phyloP scores from a whole-genome alignment of 2,888 invertebrate genomes.

The Papilio protenor region DNA sequence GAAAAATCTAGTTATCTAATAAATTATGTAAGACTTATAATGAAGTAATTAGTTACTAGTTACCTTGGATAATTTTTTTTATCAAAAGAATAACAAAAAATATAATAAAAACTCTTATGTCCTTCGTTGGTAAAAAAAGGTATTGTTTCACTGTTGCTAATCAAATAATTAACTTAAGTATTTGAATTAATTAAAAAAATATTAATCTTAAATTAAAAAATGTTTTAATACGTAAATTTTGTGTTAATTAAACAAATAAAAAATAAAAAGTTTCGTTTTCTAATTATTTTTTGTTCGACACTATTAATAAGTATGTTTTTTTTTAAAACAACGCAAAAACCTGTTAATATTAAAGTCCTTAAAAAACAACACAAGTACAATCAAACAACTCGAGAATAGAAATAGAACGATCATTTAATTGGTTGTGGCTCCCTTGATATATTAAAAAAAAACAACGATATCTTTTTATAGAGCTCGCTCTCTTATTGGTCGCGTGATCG shows the following conservation, averaged over 20 bases:
- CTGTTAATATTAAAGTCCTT: no score
- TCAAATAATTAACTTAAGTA: neutral
- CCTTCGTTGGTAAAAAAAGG: neutral
- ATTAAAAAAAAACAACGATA: constrained; percentile 43
- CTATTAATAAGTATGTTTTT: no score
- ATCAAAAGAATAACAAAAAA: neutral
- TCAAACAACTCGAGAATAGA: neutral
- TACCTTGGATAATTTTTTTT: neutral
- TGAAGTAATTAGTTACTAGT: neutral
- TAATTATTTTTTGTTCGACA: no score
- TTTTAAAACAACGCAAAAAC: no score
- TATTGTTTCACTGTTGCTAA: neutral
- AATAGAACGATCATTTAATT: constrained; percentile 31
- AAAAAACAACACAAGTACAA: neutral
- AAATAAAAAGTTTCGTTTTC: no score
- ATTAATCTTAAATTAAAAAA: neutral
- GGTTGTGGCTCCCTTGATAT: constrained; percentile 29
- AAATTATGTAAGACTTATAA: no score
- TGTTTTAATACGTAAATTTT: neutral
- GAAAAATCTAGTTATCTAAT: no score
- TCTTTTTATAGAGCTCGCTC: constrained; percentile 69
- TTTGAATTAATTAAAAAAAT: neutral
- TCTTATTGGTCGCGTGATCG: constrained; percentile 66
- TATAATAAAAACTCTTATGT: neutral
- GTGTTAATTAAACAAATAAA: no score